These are phyloP conservation scores for Stenurella melanura DNA, from an alignment of 2,888 invertebrate genomes.

Conservation along the genomic window DNA sequence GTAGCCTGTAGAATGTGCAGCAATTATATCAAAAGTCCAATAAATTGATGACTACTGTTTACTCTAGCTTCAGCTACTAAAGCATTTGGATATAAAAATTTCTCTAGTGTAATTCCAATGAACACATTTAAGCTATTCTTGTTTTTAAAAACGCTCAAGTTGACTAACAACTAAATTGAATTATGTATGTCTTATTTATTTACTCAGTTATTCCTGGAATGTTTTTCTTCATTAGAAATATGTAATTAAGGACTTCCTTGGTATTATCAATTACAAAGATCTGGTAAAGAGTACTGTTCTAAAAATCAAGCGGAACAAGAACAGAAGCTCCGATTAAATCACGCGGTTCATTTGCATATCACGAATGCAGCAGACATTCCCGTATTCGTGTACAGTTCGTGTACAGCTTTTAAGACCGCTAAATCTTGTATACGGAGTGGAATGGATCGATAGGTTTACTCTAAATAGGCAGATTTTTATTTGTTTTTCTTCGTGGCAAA, in stretches of 20 bases:
- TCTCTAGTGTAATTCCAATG: too few relatives aligned
- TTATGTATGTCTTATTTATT: constrained; percentile 2
- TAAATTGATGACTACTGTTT: too few relatives aligned
- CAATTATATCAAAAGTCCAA: too few relatives aligned
- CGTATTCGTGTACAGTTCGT: background rate
- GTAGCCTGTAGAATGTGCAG: too few relatives aligned
- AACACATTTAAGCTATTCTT: too few relatives aligned
- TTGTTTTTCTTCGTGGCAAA: too few relatives aligned
- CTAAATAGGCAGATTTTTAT: background rate
- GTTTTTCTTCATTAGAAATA: constrained; percentile 22
- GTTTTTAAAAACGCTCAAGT: too few relatives aligned
- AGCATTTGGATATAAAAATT: too few relatives aligned
- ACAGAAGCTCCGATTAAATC: constrained; percentile 14
- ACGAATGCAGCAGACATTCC: constrained; percentile 8
- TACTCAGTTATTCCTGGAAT: constrained; percentile 11
- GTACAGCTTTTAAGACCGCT: background rate
- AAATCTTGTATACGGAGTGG: background rate
- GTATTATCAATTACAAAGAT: constrained; percentile 15
- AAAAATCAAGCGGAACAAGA: constrained; percentile 23
- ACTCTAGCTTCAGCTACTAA: too few relatives aligned
- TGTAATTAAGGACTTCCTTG: constrained; percentile 11
- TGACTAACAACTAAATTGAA: background rate
- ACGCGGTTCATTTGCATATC: constrained; percentile 18
- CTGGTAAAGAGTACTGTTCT: constrained; percentile 16
- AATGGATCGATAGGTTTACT: background rate